Evolutionary conservation across 2,113 vertebrate genomes (phyloP).

Genomic region (Atherinomorus stipes): DNA sequence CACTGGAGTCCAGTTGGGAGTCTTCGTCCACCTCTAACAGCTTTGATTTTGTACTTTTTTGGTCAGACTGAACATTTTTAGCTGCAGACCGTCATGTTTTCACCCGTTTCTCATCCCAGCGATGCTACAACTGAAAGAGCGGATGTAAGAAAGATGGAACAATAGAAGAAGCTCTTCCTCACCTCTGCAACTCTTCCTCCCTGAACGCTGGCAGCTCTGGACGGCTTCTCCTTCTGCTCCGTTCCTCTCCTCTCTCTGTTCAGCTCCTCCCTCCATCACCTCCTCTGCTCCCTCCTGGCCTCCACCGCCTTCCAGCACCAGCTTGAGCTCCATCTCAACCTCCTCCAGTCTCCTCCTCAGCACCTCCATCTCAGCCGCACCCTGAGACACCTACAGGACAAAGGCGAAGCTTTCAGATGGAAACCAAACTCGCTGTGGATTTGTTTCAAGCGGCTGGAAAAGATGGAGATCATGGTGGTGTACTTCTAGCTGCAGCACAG

Average conservation of each 20-base stretch:
- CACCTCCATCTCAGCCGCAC: conserved; percentile 45
- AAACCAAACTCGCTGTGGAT: too few species aligned
- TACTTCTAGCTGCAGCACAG: conserved; percentile 65
- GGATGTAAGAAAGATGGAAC: neutral
- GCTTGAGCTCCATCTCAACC: conserved; percentile 61
- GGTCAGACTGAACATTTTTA: too few species aligned
- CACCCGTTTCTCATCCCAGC: too few species aligned
- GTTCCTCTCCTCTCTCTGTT: neutral
- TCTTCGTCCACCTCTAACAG: too few species aligned
- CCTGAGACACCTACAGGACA: conserved; percentile 47
- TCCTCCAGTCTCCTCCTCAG: conserved; percentile 64
- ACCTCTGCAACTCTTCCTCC: conserved; percentile 60
- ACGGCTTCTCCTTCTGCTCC: conserved; percentile 12
- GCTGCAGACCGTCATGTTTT: too few species aligned
- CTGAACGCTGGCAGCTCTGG: conserved; percentile 6
- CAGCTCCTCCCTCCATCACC: neutral
- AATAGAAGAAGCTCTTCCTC: neutral
- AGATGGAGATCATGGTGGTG: accelerated
- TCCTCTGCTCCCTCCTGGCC: conserved; percentile 19
- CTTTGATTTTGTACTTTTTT: too few species aligned
- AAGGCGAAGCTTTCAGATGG: neutral
- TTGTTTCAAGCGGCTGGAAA: neutral
- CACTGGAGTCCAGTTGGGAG: too few species aligned
- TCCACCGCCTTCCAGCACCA: conserved; percentile 44
- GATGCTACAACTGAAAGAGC: too few species aligned